phyloP scores from a whole-genome alignment of 2,113 vertebrate species.

The Sylvietta virens region DNA sequence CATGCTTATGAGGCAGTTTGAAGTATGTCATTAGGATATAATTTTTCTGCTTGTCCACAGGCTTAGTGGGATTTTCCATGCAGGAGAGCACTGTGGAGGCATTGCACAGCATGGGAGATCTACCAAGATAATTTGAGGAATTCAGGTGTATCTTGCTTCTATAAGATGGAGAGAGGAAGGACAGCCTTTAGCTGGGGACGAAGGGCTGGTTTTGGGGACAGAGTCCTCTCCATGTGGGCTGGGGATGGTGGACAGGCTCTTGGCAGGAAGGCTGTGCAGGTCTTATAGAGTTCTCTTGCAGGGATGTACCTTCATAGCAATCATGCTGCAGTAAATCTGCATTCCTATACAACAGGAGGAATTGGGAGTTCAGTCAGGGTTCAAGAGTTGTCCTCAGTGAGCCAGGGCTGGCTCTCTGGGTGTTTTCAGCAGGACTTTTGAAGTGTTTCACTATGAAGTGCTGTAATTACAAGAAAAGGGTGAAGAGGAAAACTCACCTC shows the following conservation, averaged over 20 bases:
- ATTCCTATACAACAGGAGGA: not conserved
- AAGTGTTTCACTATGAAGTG: not conserved
- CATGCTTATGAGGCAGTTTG: not conserved
- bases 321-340: accelerated
- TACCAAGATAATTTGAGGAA: not conserved
- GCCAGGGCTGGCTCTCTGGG: not conserved
- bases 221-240: accelerated
- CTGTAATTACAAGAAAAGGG: not conserved
- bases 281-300: not conserved
- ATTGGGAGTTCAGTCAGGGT: not conserved
- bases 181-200: not conserved
- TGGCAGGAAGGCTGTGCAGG: accelerated
- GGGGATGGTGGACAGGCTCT: too few species aligned
- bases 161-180: not conserved
- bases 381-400: not conserved
- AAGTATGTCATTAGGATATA: accelerated
- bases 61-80: not conserved
- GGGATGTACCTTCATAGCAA: not conserved
- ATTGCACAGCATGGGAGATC: accelerated
- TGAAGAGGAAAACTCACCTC: not conserved
- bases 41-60: not conserved
- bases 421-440: not conserved
- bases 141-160: not conserved
- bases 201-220: not conserved
- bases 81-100: not conserved